Evolutionary conservation across 2,797 vertebrate genomes (phyloP), one percentile per base, ranked within the genome.

Genomic region (Ctenochaetus hawaiiensis): DNA sequence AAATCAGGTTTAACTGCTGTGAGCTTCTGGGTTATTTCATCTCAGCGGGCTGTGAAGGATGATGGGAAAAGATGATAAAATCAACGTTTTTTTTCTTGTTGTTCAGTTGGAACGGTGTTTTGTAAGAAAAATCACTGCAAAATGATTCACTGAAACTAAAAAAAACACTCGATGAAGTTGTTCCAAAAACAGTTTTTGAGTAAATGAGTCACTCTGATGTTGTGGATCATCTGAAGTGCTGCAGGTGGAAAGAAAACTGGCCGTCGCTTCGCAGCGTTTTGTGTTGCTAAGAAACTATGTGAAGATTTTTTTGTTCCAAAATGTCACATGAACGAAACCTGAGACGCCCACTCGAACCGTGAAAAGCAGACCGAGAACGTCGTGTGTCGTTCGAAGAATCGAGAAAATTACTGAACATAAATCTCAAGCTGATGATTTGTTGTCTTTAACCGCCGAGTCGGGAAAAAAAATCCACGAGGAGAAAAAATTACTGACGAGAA

Each of bases 271-370:
- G 54, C 5, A 0, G 58, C 1, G 11, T 9, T 56, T 16, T 6
- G 45, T 66, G 73, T 82, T 72, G 69, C 78, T 77, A 78, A 80
- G 77, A 75, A 67, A 77, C 78, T 39, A 37, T 10, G 17, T 51
- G 23, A 52, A 16, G 58, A 49, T 16, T 39, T 16, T 39, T 73
- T 63, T 56, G 52, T 23, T 53, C 52, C 22, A 54, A 73, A 58
- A 51, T 61, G 22, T 26, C 49, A 47, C 12, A 8, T 51, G 11
- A 3, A 20, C 43, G n/a, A 57, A 73, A 43, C 10, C 10, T 43
- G 2, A 65, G 45, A n/a, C 52, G 6, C 44, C 37, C 30, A 62
- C n/a, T 11, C 6, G 26, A 8, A 34, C 39, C n/a, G 34, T 8
- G 8, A 45, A 62, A 74, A 67, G 48, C 62, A 4, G 26, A 52